Evolutionary conservation across 2,797 vertebrate species (phyloP).

Genomic region (Urosaurus nigricauda): DNA sequence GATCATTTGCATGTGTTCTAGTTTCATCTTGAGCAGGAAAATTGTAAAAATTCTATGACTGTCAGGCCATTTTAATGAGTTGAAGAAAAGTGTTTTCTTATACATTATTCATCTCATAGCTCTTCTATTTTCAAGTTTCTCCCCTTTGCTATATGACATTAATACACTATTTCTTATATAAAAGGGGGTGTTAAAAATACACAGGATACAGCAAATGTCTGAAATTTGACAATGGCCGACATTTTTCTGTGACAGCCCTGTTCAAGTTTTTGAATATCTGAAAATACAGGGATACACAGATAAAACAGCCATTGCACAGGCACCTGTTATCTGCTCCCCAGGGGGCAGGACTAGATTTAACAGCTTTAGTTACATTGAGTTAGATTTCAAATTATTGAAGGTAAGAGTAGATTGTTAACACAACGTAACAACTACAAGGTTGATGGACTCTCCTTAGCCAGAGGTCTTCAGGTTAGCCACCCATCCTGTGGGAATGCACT

Average conservation of each 20-base stretch:
- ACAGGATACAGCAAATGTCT: neutral
- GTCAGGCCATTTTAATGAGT: slow-evolving; percentile 66
- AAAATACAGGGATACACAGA: neutral
- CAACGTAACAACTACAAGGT: neutral
- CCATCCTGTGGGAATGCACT: neutral
- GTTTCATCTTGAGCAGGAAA: slow-evolving; percentile 60
- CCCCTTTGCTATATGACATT: slow-evolving; percentile 50
- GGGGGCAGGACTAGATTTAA: neutral
- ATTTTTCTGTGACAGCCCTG: neutral
- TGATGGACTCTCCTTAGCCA: neutral
- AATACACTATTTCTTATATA: slow-evolving; percentile 40
- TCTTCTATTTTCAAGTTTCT: slow-evolving; percentile 49
- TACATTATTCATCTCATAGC: slow-evolving; percentile 68
- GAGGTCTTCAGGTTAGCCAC: neutral
- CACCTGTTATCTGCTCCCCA: neutral
- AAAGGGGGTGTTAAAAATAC: neutral
- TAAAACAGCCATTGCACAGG: neutral
- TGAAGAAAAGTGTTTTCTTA: slow-evolving; percentile 64
- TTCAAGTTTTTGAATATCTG: neutral
- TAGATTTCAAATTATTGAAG: neutral
- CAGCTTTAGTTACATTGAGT: neutral
- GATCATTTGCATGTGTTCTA: slow-evolving; percentile 63
- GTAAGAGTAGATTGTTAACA: neutral
- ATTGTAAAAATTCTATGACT: slow-evolving; percentile 56
- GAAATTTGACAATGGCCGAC: neutral